These are phyloP conservation scores for Loxodonta africana DNA, from an alignment of 2,113 vertebrate species.

Conservation along the genomic window DNA sequence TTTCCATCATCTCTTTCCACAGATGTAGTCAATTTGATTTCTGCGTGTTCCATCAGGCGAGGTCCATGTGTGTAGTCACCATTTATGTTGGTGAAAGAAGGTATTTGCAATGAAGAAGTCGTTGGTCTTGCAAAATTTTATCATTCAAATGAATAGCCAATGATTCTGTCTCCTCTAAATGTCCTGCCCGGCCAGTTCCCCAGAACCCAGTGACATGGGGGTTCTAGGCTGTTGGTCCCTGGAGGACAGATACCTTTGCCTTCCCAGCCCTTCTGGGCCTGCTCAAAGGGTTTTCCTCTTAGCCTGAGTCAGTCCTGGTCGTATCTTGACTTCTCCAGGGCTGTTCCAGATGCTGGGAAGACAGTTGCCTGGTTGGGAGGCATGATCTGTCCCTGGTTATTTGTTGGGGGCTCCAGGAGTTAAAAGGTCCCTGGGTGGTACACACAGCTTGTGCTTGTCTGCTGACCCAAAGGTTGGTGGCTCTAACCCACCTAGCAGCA, in stretches of 20 bases:
- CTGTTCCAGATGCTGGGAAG: neutral
- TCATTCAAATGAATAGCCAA: too few species aligned
- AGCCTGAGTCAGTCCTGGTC: neutral
- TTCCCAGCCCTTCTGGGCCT: neutral
- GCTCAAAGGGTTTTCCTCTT: neutral
- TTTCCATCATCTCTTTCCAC: too few species aligned
- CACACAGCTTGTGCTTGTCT: too few species aligned
- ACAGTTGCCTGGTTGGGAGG: neutral
- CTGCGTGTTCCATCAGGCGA: too few species aligned
- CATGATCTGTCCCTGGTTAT: neutral
- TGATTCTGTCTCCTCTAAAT: neutral
- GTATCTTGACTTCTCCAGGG: neutral
- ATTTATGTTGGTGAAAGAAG: too few species aligned
- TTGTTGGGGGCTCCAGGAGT: neutral
- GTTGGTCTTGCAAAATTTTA: too few species aligned
- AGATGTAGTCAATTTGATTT: too few species aligned
- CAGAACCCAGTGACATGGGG: neutral
- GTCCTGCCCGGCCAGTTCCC: conserved; percentile 38
- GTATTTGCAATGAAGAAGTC: too few species aligned
- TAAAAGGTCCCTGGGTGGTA: too few species aligned
- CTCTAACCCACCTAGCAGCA: too few species aligned
- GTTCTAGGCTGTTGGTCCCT: neutral
- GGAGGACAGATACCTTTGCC: neutral
- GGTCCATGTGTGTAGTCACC: too few species aligned
- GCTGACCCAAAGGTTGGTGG: too few species aligned